Conservation (phyloP, 2,888 invertebrate genomes). For the Chymomyza procnemis region DNA sequence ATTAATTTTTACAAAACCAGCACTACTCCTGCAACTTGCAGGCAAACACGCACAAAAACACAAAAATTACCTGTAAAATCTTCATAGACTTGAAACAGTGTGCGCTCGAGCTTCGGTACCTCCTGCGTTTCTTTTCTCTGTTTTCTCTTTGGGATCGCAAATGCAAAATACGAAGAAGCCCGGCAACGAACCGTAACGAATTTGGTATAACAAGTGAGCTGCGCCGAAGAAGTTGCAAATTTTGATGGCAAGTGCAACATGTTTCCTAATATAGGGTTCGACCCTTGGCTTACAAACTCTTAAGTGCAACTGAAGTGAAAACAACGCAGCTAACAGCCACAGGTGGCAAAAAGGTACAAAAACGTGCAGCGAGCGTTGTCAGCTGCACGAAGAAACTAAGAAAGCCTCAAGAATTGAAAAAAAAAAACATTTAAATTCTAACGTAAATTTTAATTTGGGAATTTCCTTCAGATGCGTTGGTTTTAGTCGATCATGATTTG, state of each 20-base stretch:
- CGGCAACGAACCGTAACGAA: slow-evolving; percentile 55
- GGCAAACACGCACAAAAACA: neutral
- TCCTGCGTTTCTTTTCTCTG: slow-evolving; percentile 41
- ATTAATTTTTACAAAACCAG: neutral
- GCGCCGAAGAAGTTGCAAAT: slow-evolving; percentile 13
- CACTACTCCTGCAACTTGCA: neutral
- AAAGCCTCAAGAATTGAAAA: neutral
- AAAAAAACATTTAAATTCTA: neutral
- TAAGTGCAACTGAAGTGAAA: slow-evolving; percentile 48
- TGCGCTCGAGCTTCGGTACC: slow-evolving; percentile 41
- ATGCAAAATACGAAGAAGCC: slow-evolving; percentile 55
- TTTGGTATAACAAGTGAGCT: slow-evolving; percentile 28
- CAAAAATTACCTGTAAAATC: slow-evolving; percentile 60
- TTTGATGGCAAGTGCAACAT: slow-evolving; percentile 52
- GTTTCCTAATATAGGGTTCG: slow-evolving; percentile 8
- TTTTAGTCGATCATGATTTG: slow-evolving; percentile 23
- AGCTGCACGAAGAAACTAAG: slow-evolving; percentile 2
- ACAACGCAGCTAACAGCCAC: slow-evolving; percentile 20
- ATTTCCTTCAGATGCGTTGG: slow-evolving; percentile 45
- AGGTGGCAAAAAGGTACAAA: neutral
- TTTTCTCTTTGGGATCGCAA: slow-evolving; percentile 19
- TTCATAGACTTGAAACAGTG: slow-evolving; percentile 63
- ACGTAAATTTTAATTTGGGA: slow-evolving; percentile 37
- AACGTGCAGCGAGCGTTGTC: slow-evolving; percentile 22
- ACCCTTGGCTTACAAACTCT: slow-evolving; percentile 50